Evolutionary conservation across 2,888 invertebrate species (phyloP), one percentile per base, ranked within the genome.

Genomic region (Tanaodytes sp.): DNA sequence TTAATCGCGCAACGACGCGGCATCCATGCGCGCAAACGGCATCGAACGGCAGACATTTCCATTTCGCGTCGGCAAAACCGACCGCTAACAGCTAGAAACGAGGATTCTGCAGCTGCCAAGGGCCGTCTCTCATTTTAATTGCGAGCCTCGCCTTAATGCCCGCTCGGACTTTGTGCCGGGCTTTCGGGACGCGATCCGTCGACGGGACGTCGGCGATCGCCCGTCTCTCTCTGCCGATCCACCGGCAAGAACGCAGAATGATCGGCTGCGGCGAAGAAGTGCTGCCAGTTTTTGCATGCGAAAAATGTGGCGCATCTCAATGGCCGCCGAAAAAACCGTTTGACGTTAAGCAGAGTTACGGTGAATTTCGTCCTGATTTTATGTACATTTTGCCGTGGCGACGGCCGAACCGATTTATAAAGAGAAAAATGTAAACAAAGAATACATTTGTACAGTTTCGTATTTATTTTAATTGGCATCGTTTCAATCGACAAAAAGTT

Each of bases 61-160:
- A 70, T 70, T 55, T 64, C 59, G 48, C 58, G 57, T 23, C 45
- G 49, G 58, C 63, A 55, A 55, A 42, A 27, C 57, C 69, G 48
- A 64, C 63, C 61, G 55, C 63, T 63, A 66, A 71, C 63, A 45
- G 63, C 63, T 69, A 49, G 52, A 67, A 57, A 45, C 55, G 59
- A 55, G 58, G 72, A 70, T 72, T 70, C 64, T 67, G 70, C 72
- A 72, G 72, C 72, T 69, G 72, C 69, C 72, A 59, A 66, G 66
- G 61, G 57, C 40, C 72, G 64, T 66, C 65, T 66, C 58, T 72
- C 64, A 69, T 72, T 72, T 72, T 72, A 72, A 72, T 72, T 72
- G 66, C 72, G 66, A 67, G 48, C 63, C 66, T 66, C 66, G 58
- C 63, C 67, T 72, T 68, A 72, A 72, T 62, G 71, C 58, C 54